Percentiles rank a stretch among this genome's conserved stretches.
phyloP scores from a whole-genome alignment of 2,113 vertebrate species.

The Balaenoptera acutorostrata region DNA sequence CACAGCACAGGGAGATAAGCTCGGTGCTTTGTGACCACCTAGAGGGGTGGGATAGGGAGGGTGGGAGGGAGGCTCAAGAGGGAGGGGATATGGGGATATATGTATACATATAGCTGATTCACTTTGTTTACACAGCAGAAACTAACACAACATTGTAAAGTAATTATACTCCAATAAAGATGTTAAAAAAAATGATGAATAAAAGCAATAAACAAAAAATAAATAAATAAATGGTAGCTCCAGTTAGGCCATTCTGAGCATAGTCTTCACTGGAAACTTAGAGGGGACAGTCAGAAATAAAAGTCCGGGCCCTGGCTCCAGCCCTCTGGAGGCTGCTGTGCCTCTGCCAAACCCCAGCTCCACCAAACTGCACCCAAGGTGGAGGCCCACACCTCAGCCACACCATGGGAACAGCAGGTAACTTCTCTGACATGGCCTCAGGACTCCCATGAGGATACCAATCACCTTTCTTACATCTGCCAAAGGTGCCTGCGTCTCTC shows the following conservation, averaged over 20 bases:
- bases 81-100: no score
- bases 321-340: neutral
- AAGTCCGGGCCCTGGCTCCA: neutral
- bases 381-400: neutral
- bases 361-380: neutral
- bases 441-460: neutral
- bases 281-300: neutral
- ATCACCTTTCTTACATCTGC: neutral
- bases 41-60: no score
- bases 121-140: no score
- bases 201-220: no score
- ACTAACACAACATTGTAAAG: no score
- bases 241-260: neutral
- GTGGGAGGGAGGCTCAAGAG: no score
- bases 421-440: neutral
- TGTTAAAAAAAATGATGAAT: no score
- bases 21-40: no score
- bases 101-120: no score
- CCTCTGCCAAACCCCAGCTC: neutral
- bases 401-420: neutral
- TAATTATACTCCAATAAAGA: no score
- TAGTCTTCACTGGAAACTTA: neutral
- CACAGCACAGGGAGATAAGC: no score
- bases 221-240: neutral
- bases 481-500: neutral